These are phyloP conservation scores for Parnassius apollo DNA, from an alignment of 2,888 invertebrate genomes.

Conservation along the genomic window DNA sequence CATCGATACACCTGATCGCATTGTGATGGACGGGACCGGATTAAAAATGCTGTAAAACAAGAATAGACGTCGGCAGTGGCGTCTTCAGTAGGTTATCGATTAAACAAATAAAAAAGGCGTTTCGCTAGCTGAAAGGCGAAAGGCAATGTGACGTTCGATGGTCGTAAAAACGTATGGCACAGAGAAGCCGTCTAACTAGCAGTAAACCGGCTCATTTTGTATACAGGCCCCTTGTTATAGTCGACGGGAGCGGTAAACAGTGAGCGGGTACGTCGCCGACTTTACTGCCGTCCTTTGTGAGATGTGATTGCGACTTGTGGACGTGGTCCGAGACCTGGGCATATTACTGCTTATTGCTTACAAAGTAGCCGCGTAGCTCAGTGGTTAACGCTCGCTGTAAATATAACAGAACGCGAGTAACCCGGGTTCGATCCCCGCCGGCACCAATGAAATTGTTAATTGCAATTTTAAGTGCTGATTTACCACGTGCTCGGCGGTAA, in stretches of 20 bases:
- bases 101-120: conserved; percentile 79
- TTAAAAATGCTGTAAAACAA: conserved; percentile 68
- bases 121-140: conserved; percentile 76
- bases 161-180: conserved; percentile 78
- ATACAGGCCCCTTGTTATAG: conserved; percentile 76
- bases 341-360: conserved; percentile 41
- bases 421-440: too few species aligned
- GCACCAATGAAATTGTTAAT: too few species aligned
- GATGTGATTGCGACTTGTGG: conserved; percentile 55
- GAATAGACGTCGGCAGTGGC: conserved; percentile 68
- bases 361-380: too few species aligned
- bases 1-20: conserved; percentile 69
- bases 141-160: conserved; percentile 71
- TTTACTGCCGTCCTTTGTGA: conserved; percentile 73
- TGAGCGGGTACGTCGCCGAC: conserved; percentile 73
- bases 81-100: conserved; percentile 76
- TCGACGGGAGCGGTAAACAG: conserved; percentile 70
- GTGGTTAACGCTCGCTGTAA: too few species aligned
- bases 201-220: conserved; percentile 76
- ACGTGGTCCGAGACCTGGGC: conserved; percentile 53
- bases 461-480: too few species aligned
- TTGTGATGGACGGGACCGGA: conserved; percentile 61
- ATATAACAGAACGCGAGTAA: too few species aligned
- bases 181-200: conserved; percentile 76
- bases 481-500: too few species aligned